phyloP scores from a whole-genome alignment of 2,888 invertebrate species.

The Amiota minor region DNA sequence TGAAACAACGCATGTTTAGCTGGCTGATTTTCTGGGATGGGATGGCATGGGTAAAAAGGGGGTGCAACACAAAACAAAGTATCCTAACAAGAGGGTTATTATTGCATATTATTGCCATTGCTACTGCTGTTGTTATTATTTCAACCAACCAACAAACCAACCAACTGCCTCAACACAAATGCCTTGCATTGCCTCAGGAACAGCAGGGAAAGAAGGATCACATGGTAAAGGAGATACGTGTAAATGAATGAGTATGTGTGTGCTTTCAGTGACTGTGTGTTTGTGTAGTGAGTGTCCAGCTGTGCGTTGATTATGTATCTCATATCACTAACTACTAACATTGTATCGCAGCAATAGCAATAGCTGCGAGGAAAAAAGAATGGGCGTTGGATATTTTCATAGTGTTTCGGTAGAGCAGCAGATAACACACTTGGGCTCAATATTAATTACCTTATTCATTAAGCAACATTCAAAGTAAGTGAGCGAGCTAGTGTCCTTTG shows the following conservation, averaged over 20 bases:
- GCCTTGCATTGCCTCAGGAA: not conserved
- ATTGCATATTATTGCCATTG: not conserved
- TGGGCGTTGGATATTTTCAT: too few relatives aligned
- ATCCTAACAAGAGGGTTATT: too few relatives aligned
- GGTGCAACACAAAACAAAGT: too few relatives aligned
- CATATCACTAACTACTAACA: too few relatives aligned
- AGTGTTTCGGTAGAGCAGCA: not conserved
- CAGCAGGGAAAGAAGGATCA: not conserved
- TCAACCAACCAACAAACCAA: too few relatives aligned
- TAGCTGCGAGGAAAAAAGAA: too few relatives aligned
- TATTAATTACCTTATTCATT: conserved; percentile 57
- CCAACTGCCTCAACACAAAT: conserved; percentile 4
- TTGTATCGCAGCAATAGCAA: too few relatives aligned
- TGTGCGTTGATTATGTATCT: conserved; percentile 33
- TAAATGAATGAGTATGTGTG: not conserved
- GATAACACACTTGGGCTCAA: conserved; percentile 38
- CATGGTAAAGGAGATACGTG: not conserved
- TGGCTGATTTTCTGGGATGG: not conserved
- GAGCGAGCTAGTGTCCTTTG: not conserved
- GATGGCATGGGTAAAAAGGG: not conserved
- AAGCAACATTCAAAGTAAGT: not conserved
- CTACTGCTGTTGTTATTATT: conserved; percentile 1
- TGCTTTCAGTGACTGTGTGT: not conserved
- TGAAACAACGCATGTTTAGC: not conserved
- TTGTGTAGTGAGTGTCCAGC: conserved; percentile 43